A percentile compares a stretch with the other conserved stretches of the same genome.
These are phyloP conservation scores for Tamias sibiricus DNA, from an alignment of 2,113 vertebrate genomes.

Conservation along the genomic window DNA sequence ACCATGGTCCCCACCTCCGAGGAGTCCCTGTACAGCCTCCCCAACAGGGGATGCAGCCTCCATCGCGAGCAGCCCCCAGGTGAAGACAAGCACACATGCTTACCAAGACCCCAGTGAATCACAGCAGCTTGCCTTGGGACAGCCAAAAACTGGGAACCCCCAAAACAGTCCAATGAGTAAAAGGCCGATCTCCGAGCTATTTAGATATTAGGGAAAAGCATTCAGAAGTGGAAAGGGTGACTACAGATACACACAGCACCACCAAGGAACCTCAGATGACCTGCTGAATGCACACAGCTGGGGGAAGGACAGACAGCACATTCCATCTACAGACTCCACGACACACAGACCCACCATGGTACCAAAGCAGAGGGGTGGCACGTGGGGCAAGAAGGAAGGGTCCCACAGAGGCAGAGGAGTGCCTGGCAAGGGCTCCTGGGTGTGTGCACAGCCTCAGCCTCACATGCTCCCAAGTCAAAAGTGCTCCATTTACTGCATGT, in stretches of 20 bases:
- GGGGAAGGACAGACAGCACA: too few relatives aligned
- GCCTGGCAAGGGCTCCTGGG: fast-evolving
- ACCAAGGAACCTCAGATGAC: not conserved
- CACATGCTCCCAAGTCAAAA: too few relatives aligned
- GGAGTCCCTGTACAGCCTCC: too few relatives aligned
- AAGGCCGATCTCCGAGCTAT: too few relatives aligned
- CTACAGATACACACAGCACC: too few relatives aligned
- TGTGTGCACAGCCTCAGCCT: too few relatives aligned
- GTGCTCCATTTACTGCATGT: too few relatives aligned
- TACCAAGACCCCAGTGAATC: not conserved
- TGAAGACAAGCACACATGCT: not conserved
- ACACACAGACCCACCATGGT: not conserved
- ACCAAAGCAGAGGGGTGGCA: not conserved
- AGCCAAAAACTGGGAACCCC: not conserved
- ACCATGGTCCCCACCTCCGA: too few relatives aligned
- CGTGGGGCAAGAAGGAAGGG: not conserved
- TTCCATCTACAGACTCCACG: not conserved
- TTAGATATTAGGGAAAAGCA: not conserved
- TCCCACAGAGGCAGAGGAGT: too few relatives aligned
- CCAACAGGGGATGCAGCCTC: not conserved
- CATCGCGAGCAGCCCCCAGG: fast-evolving
- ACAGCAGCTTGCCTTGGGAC: not conserved
- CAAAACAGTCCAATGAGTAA: not conserved
- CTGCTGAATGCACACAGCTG: not conserved
- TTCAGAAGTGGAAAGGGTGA: not conserved